Percentiles rank a stretch among this genome's conserved stretches.
These are phyloP conservation scores for Hermatobates lingyangjiaoensis DNA, from an alignment of 1,140 invertebrate species.

Conservation along the genomic window DNA sequence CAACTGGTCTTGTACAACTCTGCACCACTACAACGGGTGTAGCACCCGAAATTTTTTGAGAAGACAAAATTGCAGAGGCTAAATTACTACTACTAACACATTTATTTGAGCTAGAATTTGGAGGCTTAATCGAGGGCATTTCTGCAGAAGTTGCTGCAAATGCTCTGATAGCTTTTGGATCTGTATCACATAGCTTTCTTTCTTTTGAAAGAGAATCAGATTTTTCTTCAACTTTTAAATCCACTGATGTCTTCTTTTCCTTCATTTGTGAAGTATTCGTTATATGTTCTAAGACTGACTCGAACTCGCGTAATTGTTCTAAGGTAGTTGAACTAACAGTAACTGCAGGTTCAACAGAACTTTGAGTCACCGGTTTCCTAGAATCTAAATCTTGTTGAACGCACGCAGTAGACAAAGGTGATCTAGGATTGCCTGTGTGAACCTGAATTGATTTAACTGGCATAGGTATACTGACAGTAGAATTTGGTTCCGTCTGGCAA, in stretches of 20 bases:
- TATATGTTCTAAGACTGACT: slow-evolving; percentile 60
- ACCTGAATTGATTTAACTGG: slow-evolving; percentile 22
- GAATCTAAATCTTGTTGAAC: no score
- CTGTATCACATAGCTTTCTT: no score
- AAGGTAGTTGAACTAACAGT: slow-evolving; percentile 38
- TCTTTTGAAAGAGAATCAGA: slow-evolving; percentile 5
- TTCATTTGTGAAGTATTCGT: slow-evolving; percentile 27
- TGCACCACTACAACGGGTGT: slow-evolving; percentile 38
- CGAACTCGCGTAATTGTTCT: slow-evolving; percentile 60
- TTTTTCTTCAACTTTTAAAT: slow-evolving; percentile 8
- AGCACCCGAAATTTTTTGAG: slow-evolving; percentile 28
- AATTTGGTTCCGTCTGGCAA: slow-evolving; percentile 16
- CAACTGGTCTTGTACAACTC: slow-evolving; percentile 36
- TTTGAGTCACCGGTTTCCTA: slow-evolving; percentile 28
- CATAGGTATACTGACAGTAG: slow-evolving; percentile 21
- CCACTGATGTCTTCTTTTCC: slow-evolving; percentile 30
- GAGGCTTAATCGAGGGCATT: not conserved
- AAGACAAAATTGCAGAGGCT: not conserved
- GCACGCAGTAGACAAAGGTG: no score
- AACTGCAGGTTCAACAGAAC: slow-evolving; percentile 25
- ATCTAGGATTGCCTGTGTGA: slow-evolving; percentile 26
- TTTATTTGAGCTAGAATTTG: no score
- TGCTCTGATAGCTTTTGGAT: no score
- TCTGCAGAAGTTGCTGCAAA: not conserved
- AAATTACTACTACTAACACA: no score